Evolutionary conservation across 1,140 invertebrate genomes (phyloP).

Genomic region (Drosophila kepulauana): DNA sequence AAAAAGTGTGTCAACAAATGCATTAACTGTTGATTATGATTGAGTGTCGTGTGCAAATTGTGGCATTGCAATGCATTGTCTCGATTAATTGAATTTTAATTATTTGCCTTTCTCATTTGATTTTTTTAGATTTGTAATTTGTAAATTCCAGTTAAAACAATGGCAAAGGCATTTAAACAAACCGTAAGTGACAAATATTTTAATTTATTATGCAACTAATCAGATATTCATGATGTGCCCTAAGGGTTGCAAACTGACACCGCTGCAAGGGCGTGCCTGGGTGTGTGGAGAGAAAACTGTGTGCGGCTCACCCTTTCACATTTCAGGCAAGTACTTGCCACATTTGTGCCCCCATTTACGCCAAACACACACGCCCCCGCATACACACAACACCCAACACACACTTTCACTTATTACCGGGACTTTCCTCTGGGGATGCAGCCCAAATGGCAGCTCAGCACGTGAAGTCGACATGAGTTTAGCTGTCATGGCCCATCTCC

Average conservation of each 20-base stretch:
- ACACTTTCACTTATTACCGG: slow-evolving; percentile 73
- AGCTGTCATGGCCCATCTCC: slow-evolving; percentile 5
- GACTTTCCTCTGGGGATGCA: slow-evolving; percentile 51
- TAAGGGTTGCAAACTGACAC: slow-evolving; percentile 61
- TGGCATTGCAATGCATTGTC: too few species aligned
- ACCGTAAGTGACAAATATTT: slow-evolving; percentile 66
- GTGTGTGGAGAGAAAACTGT: neutral
- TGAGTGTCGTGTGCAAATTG: slow-evolving; percentile 10
- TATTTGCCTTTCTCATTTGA: slow-evolving; percentile 5
- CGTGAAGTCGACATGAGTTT: slow-evolving; percentile 46
- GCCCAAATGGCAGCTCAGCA: slow-evolving; percentile 68
- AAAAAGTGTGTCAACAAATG: slow-evolving; percentile 32
- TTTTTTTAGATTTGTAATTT: slow-evolving; percentile 34
- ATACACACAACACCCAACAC: slow-evolving; percentile 35
- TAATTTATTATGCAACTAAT: slow-evolving; percentile 77
- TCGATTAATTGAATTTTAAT: slow-evolving; percentile 34
- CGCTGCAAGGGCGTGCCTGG: slow-evolving; percentile 24
- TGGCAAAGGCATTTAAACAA: slow-evolving; percentile 16
- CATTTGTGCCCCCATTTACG: slow-evolving; percentile 47
- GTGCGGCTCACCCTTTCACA: slow-evolving; percentile 37
- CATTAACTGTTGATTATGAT: slow-evolving; percentile 25
- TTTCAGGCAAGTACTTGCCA: slow-evolving; percentile 34
- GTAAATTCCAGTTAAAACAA: slow-evolving; percentile 45
- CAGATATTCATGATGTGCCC: slow-evolving; percentile 71
- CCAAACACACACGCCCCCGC: slow-evolving; percentile 1